Evolutionary conservation across 2,888 invertebrate species (phyloP), one percentile per base, ranked within the genome.

Genomic region (Diplazon laetatorius): DNA sequence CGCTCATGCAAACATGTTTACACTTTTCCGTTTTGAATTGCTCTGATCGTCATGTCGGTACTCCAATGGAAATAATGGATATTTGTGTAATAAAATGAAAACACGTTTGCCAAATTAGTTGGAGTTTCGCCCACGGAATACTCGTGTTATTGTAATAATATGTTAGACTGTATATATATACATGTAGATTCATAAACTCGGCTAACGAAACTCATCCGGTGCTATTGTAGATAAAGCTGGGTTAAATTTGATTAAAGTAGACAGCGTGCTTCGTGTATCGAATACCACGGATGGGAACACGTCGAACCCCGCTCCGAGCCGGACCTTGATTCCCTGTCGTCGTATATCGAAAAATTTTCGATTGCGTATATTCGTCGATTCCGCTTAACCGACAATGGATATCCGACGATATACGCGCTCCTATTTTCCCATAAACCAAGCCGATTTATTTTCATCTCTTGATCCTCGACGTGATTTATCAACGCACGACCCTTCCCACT

Each of bases 361-460:
- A 12, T 59, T 12, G 59, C 37, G n/a, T 37, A 59, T 39, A 59
- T 30, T 30, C 30, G 39, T 20, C 59, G 59, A 59, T 59, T 59
- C 20, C 59, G 59, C 59, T 59, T 59, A 16, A 20, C 18, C 18
- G 59, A 59, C 18, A 59, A 59, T n/a, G 20, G 18, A 59, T 39
- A 59, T 37, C 12, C n/a, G n/a, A n/a, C n/a, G n/a, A n/a, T n/a
- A n/a, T n/a, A n/a, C n/a, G n/a, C n/a, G n/a, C n/a, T n/a, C n/a
- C n/a, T n/a, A n/a, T n/a, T n/a, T n/a, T n/a, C n/a, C n/a, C n/a
- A n/a, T n/a, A n/a, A n/a, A n/a, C 20, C 65, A 48, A 50, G 65
- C n/a, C 50, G 22, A 50, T 50, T 50, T 50, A 52, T 66, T 52
- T 25, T 52, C 39, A 66, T 66, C 65, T 52, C 14, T 37, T 39